phyloP scores from a whole-genome alignment of 92 coral and sea anemone species.

The Zoanthus sansibaricus region DNA sequence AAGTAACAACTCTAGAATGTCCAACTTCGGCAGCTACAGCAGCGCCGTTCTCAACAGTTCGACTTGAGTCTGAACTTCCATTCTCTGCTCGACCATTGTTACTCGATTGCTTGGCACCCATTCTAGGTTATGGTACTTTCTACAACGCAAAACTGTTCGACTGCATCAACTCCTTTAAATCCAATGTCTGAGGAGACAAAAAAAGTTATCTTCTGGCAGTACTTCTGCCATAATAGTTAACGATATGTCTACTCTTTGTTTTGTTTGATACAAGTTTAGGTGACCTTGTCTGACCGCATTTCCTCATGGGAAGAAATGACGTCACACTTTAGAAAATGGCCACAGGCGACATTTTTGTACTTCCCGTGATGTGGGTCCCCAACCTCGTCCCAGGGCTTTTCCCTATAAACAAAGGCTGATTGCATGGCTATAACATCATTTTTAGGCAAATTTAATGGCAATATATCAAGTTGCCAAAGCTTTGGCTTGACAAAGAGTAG shows the following conservation, averaged over 20 bases:
- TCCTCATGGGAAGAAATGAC: conserved; percentile 65
- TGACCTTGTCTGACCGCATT: conserved; percentile 56
- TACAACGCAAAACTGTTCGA: conserved; percentile 25
- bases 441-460: too few relatives aligned
- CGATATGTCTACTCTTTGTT: conserved; percentile 60
- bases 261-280: conserved; percentile 60
- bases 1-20: conserved; percentile 79
- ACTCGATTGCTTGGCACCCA: conserved; percentile 91
- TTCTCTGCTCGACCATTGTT: conserved; percentile 76
- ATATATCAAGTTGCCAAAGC: too few relatives aligned
- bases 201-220: not conserved
- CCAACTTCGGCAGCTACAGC: conserved; percentile 79
- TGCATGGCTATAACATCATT: too few relatives aligned
- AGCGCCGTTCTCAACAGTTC: conserved; percentile 69
- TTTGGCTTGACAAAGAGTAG: too few relatives aligned
- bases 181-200: not conserved
- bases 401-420: too few relatives aligned
- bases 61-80: conserved; percentile 48
- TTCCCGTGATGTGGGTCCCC: too few relatives aligned
- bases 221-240: conserved; percentile 33
- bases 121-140: conserved; percentile 30
- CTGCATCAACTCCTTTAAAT: conserved; percentile 44
- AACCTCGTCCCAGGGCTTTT: too few relatives aligned
- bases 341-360: too few relatives aligned
- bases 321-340: not conserved